Conservation (phyloP, 1,140 invertebrate species). For the Drosophila parvula region DNA sequence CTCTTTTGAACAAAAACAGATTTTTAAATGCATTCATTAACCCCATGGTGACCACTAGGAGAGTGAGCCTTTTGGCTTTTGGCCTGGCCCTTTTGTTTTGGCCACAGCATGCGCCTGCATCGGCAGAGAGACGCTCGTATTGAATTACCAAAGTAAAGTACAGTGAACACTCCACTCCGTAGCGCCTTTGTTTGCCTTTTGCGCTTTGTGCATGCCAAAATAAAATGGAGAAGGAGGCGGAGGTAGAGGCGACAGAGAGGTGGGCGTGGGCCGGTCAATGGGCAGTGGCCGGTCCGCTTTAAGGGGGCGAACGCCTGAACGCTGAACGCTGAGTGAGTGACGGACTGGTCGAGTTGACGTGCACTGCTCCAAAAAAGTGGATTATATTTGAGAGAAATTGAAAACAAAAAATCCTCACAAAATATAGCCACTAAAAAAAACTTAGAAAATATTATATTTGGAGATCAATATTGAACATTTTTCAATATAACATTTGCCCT, state of each 20-base stretch:
- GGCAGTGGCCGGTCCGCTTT: slow-evolving; percentile 47
- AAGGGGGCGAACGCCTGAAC: slow-evolving; percentile 25
- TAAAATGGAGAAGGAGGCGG: slow-evolving; percentile 38
- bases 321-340: slow-evolving; percentile 50
- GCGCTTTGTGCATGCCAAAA: slow-evolving; percentile 75
- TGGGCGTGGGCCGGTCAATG: slow-evolving; percentile 51
- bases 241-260: slow-evolving; percentile 24
- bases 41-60: slow-evolving; percentile 19
- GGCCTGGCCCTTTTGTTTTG: slow-evolving; percentile 48
- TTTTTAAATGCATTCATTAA: slow-evolving; percentile 51
- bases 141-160: slow-evolving; percentile 58
- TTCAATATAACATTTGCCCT: too few species aligned
- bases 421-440: too few species aligned
- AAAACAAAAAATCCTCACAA: too few species aligned
- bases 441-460: too few species aligned
- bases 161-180: slow-evolving; percentile 36
- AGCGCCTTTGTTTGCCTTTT: slow-evolving; percentile 64
- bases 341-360: slow-evolving; percentile 41
- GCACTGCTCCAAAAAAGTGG: slow-evolving; percentile 7
- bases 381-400: not conserved
- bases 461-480: too few species aligned
- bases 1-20: slow-evolving; percentile 43
- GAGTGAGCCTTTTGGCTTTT: slow-evolving; percentile 30
- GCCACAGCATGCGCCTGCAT: slow-evolving; percentile 6
- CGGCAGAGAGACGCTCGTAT: slow-evolving; percentile 18